Conservation (phyloP, 1,140 invertebrate genomes). For the Papilio glaucus region DNA sequence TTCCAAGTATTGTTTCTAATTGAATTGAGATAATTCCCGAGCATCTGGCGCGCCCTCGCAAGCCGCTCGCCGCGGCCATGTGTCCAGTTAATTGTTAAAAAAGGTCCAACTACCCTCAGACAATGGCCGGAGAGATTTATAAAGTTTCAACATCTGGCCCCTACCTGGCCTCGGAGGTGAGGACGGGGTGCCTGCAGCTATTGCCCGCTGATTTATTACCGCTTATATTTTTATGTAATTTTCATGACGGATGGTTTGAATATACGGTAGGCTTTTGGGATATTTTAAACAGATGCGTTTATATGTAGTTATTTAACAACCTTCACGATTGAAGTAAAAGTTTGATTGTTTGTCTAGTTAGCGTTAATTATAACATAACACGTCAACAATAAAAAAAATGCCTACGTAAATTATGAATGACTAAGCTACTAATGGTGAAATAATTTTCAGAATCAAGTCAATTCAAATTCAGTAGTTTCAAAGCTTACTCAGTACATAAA, state of each 20-base stretch:
- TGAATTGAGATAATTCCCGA: conserved; percentile 39
- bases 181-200: conserved; percentile 16
- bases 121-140: conserved; percentile 36
- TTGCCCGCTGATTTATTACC: conserved; percentile 31
- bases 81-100: conserved; percentile 72
- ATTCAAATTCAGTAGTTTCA: too few species aligned
- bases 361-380: neutral
- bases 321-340: neutral
- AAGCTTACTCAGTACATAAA: too few species aligned
- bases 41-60: conserved; percentile 57
- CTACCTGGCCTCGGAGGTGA: conserved; percentile 53
- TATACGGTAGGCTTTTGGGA: neutral
- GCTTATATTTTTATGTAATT: conserved; percentile 26
- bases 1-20: conserved; percentile 15
- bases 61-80: conserved; percentile 51
- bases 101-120: conserved; percentile 57
- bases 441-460: neutral
- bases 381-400: neutral
- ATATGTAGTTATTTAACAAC: neutral
- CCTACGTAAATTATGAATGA: neutral
- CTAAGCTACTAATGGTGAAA: neutral
- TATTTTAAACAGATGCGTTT: conserved; percentile 7
- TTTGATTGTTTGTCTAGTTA: too few species aligned
- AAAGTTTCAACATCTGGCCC: conserved; percentile 61
- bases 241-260: neutral